Base-by-base conservation (phyloP, 2,797 vertebrate genomes). In the Macropodus opercularis region DNA sequence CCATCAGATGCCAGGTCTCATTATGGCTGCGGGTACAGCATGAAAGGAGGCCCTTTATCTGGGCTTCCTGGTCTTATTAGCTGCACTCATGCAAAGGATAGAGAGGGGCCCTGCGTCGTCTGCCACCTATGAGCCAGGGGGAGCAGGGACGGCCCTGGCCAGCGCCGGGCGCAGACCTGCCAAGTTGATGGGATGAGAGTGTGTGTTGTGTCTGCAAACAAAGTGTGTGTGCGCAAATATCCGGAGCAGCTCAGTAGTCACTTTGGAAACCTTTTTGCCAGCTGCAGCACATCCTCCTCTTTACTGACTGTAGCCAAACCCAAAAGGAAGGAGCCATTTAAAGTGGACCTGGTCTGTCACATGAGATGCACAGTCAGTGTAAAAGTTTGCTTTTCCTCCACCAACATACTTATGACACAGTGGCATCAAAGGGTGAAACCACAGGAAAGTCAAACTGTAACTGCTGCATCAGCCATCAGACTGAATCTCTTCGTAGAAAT, bases 1-100 rank as follows among this genome's bases (percentile, higher is more conserved):
- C 84, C 86, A 88, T 91, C 89, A 88, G 81, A 87, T 80, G 85
- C 76, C 81, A 79, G 63, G 73, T 63, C 81, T 90, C 86, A 88
- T 91, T 91, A 88, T 85, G 65, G 74, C 71, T 72, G 49, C 61
- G 79, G 85, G 77, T 83, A 59, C 59, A 38, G 64, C 82, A 74
- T 84, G 85, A 85, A 87, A 85, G 75, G 75, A 53, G 77, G 46
- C 49, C 77, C 74, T 87, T 88, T 82, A 84, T 88, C 72, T 63
- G 52, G 51, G 73, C 47, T 87, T 91, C 87, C 87, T 83, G 68
- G 78, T 86, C 78, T 86, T 83, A 85, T 89, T 88, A 90, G 80
- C 47, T 51, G 69, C 75, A 73, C 74, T 84, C 74, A 71, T 50
- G 66, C 72, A 76, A 72, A 74, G 46, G 65, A 77, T 43, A 58